phyloP scores from a whole-genome alignment of 2,113 vertebrate genomes.

The Entelurus aequoreus region DNA sequence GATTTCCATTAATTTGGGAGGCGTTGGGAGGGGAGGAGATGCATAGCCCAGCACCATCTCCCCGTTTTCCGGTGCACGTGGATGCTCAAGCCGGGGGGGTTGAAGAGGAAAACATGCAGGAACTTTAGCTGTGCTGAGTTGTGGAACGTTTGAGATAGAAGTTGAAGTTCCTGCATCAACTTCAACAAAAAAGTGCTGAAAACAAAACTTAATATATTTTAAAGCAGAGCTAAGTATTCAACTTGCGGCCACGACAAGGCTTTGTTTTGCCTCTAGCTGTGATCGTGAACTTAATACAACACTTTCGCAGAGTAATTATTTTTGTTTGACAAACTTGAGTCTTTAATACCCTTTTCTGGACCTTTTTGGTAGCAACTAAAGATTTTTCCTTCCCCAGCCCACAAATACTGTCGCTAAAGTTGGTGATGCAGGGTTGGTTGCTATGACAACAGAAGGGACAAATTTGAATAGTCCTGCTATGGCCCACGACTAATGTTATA shows the following conservation, averaged over 20 bases:
- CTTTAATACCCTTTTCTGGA: too few relatives aligned
- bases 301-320: too few relatives aligned
- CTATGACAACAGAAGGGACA: too few relatives aligned
- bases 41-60: slow-evolving; percentile 62
- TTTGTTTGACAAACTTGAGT: too few relatives aligned
- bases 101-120: slow-evolving; percentile 46
- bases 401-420: too few relatives aligned
- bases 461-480: too few relatives aligned
- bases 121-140: slow-evolving; percentile 45
- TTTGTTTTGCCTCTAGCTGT: neutral
- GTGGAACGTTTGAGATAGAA: slow-evolving; percentile 14
- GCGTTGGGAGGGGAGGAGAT: slow-evolving; percentile 33
- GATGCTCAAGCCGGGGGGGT: slow-evolving; percentile 48
- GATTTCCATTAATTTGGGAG: slow-evolving; percentile 66
- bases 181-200: slow-evolving; percentile 4
- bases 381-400: too few relatives aligned
- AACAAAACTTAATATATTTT: neutral
- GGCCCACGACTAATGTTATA: too few relatives aligned
- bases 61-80: slow-evolving; percentile 64
- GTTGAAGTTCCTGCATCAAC: slow-evolving; percentile 29
- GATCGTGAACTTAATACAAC: too few relatives aligned
- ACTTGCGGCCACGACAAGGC: neutral
- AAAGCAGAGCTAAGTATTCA: neutral
- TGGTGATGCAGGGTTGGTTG: too few relatives aligned
- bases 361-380: too few relatives aligned